Conservation (phyloP, 2,797 vertebrate species). For the Protonibea diacanthus region DNA sequence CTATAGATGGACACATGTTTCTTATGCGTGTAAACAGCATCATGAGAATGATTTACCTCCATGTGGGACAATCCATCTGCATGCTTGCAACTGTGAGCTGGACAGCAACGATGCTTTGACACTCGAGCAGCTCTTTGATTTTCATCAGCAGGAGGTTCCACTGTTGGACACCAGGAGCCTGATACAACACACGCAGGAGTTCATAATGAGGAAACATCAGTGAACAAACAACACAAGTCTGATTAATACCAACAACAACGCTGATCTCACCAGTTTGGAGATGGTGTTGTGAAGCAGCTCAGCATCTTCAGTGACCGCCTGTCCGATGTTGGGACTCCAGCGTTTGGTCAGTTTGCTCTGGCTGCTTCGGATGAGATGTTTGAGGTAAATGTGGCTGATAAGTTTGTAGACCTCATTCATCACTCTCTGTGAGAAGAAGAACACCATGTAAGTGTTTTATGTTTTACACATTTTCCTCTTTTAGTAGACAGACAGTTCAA, state of each 20-base stretch:
- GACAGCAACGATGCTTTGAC: background rate
- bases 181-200: background rate
- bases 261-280: slow-evolving; percentile 59
- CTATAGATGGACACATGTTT: background rate
- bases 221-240: background rate
- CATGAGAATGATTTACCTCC: slow-evolving; percentile 59
- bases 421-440: slow-evolving; percentile 45
- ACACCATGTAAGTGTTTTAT: too few species aligned
- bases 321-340: slow-evolving; percentile 58
- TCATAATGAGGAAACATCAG: background rate
- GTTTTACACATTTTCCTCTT: too few species aligned
- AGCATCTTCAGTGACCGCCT: slow-evolving; percentile 55
- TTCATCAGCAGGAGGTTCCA: slow-evolving; percentile 46
- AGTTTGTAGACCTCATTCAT: slow-evolving; percentile 51
- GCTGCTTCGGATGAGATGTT: slow-evolving; percentile 57
- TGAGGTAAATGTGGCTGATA: slow-evolving; percentile 62
- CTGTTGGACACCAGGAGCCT: slow-evolving; percentile 61
- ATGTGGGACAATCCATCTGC: background rate
- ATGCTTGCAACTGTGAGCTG: slow-evolving; percentile 32
- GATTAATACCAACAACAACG: background rate
- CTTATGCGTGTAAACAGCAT: background rate
- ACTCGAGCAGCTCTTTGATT: slow-evolving; percentile 58
- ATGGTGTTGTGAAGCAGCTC: slow-evolving; percentile 44
- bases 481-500: too few species aligned
- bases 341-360: slow-evolving; percentile 22